Conservation (phyloP, 2,113 vertebrate species). For the Tyrannus savana region DNA sequence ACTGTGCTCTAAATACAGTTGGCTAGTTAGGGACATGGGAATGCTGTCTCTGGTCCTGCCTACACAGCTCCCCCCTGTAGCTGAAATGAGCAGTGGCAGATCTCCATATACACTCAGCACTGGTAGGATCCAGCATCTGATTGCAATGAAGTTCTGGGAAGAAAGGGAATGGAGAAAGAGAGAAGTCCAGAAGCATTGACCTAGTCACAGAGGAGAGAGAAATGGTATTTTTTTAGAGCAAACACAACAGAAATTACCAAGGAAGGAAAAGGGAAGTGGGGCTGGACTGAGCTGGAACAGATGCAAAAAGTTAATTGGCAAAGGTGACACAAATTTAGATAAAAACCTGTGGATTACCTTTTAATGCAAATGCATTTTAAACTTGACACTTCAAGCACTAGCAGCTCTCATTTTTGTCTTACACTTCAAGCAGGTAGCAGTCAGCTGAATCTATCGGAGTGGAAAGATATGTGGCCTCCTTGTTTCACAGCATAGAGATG, state of each 20-base stretch:
- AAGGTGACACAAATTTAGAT: not conserved
- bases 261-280: not conserved
- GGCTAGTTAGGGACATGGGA: not conserved
- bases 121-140: not conserved
- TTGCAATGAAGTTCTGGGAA: fast-evolving
- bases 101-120: not conserved
- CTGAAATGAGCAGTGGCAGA: not conserved
- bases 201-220: not conserved
- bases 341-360: not conserved
- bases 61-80: not conserved
- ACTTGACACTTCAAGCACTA: not conserved
- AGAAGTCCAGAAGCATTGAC: not conserved
- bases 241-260: not conserved
- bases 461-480: not conserved
- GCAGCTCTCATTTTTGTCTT: not conserved
- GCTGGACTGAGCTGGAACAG: not conserved
- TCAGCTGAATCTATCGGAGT: not conserved
- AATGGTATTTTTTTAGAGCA: not conserved
- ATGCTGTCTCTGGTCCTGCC: not conserved
- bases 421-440: not conserved
- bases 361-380: not conserved
- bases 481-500: not conserved
- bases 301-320: not conserved
- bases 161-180: not conserved
- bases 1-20: not conserved